Conservation (phyloP, 2,888 invertebrate species). For the Panopea generosa region DNA sequence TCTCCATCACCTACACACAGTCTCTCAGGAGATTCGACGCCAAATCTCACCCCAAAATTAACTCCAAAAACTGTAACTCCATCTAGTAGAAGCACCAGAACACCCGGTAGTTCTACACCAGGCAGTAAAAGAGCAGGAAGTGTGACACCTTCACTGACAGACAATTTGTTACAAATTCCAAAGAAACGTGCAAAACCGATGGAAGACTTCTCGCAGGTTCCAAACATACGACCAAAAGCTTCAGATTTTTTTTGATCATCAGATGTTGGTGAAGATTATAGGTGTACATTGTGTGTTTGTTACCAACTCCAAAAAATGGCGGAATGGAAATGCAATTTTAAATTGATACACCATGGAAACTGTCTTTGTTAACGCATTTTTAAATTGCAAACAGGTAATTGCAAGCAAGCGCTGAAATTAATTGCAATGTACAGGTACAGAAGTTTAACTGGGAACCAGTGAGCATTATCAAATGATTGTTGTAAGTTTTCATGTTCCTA, state of each 20-base stretch:
- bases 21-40: constrained; percentile 74
- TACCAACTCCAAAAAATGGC: background rate
- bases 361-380: no score
- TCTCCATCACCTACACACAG: constrained; percentile 87
- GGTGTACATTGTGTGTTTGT: background rate
- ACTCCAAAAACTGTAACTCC: constrained; percentile 66
- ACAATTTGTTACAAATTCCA: constrained; percentile 91
- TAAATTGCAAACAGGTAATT: no score
- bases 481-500: no score
- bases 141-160: constrained; percentile 89
- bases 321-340: no score
- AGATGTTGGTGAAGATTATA: no score
- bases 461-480: no score
- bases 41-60: constrained; percentile 67
- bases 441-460: no score
- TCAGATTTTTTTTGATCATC: constrained; percentile 90
- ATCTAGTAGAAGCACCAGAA: constrained; percentile 51
- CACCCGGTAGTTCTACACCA: constrained; percentile 66
- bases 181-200: constrained; percentile 82
- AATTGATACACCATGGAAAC: no score
- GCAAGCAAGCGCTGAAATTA: no score
- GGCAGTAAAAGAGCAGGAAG: constrained; percentile 79
- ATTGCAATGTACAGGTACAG: no score
- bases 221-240: constrained; percentile 89
- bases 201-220: constrained; percentile 85